Evolutionary conservation across 1,140 invertebrate species (phyloP), one percentile per base, ranked within the genome.

Genomic region (Schmidtea mediterranea): DNA sequence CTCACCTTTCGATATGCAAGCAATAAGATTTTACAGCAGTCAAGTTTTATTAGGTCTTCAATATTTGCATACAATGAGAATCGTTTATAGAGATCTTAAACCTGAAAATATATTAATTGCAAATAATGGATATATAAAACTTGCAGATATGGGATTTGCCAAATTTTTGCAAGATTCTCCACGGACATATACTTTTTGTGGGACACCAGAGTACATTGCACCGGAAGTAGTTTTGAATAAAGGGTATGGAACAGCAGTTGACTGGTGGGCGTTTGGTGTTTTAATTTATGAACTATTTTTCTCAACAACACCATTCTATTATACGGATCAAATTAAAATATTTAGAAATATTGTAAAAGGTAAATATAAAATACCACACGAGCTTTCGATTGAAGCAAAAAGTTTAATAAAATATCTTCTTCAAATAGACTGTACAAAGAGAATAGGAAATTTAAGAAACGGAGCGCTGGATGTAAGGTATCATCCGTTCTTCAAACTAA

Each of bases 21-120:
- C 94, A 66, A 92, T 87, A 53, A 75, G 90, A 52, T 98, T 98
- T 71, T 98, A 98, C 69, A 90, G 87, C 55, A 89, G 89, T 55
- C 90, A 98, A 71, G 97, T 98, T 59, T 90, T 98, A 41, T 75
- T 98, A 58, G 89, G 89, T 22, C 92, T 98, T 68, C 90, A 98
- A 72, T 98, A 98, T 69, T 76, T 98, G 51, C 92, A 98, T 69
- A 92, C 90, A 69, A 74, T 98, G 66, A 90, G 98, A 72, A 77
- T 98, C 57, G 94, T 98, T 64, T 98, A 97, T 68, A 74, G 89
- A 61, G 89, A 97, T 74, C 74, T 97, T 56, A 97, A 97, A 69
- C 92, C 92, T 39, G 92, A 98, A 71, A 98, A 98, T 73, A 71
- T 97, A 59, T 73, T 98, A 52, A 92, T 98, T 60, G 90, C 97